Conservation (phyloP, 2,888 invertebrate genomes). For the Lymantria monacha region DNA sequence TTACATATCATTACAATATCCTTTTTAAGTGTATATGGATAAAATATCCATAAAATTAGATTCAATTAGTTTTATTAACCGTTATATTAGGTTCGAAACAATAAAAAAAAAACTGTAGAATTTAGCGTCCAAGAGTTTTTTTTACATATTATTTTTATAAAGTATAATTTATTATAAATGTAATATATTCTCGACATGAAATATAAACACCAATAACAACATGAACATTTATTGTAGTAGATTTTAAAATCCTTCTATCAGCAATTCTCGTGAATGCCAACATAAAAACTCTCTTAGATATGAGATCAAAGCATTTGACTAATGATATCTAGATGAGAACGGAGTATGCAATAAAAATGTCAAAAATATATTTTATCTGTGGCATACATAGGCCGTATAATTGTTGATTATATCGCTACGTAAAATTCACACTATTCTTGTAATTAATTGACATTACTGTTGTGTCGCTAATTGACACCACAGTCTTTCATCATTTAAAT, state of each 20-base stretch:
- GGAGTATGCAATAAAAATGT: slow-evolving; percentile 73
- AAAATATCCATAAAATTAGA: too few relatives aligned
- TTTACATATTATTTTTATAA: too few relatives aligned
- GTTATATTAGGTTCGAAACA: too few relatives aligned
- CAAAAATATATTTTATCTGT: slow-evolving; percentile 60
- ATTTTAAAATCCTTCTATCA: slow-evolving; percentile 25
- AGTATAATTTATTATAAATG: slow-evolving; percentile 17
- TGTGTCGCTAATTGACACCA: slow-evolving; percentile 20
- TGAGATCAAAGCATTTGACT: slow-evolving; percentile 75
- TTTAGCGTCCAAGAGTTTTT: too few relatives aligned
- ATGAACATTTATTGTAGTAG: slow-evolving; percentile 29
- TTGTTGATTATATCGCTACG: slow-evolving; percentile 48
- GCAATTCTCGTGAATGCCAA: slow-evolving; percentile 49
- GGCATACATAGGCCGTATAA: slow-evolving; percentile 45
- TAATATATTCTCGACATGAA: slow-evolving; percentile 23
- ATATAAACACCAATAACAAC: slow-evolving; percentile 27
- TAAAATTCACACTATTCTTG: slow-evolving; percentile 25
- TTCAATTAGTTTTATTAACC: too few relatives aligned
- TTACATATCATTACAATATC: too few relatives aligned
- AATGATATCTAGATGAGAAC: slow-evolving; percentile 75
- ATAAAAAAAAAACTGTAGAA: too few relatives aligned
- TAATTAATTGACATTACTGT: slow-evolving; percentile 24
- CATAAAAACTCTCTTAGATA: slow-evolving; percentile 69
- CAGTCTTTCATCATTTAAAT: slow-evolving; percentile 3
- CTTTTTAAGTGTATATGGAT: too few relatives aligned